phyloP scores from a whole-genome alignment of 2,888 invertebrate species.

The Salticus scenicus region DNA sequence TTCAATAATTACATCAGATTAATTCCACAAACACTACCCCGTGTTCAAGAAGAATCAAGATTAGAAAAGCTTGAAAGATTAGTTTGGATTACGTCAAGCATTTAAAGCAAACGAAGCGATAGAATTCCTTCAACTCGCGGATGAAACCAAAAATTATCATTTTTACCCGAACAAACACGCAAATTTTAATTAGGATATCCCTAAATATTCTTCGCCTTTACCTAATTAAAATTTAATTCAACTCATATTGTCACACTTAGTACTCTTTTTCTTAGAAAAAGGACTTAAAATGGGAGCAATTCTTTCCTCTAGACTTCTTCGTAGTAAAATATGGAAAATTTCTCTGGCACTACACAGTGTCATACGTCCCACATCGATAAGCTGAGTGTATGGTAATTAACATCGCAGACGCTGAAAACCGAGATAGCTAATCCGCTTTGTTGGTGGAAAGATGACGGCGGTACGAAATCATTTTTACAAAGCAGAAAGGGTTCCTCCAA shows the following conservation, averaged over 20 bases:
- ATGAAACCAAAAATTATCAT: neutral
- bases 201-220: neutral
- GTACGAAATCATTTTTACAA: slow-evolving; percentile 52
- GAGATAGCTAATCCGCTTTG: slow-evolving; percentile 42
- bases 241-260: neutral
- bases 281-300: neutral
- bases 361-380: neutral
- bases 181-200: neutral
- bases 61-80: no score
- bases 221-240: slow-evolving; percentile 13
- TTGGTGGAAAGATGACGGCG: neutral
- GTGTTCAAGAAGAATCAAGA: no score
- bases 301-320: neutral
- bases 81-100: no score
- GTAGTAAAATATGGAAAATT: no score
- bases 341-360: neutral
- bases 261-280: neutral
- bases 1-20: no score
- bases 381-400: slow-evolving; percentile 46
- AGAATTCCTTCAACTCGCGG: neutral
- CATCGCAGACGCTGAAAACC: slow-evolving; percentile 56
- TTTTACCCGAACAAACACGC: neutral
- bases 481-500: slow-evolving; percentile 3
- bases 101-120: neutral
- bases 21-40: no score